phyloP scores from a whole-genome alignment of 2,113 vertebrate genomes.

The Caretta caretta region DNA sequence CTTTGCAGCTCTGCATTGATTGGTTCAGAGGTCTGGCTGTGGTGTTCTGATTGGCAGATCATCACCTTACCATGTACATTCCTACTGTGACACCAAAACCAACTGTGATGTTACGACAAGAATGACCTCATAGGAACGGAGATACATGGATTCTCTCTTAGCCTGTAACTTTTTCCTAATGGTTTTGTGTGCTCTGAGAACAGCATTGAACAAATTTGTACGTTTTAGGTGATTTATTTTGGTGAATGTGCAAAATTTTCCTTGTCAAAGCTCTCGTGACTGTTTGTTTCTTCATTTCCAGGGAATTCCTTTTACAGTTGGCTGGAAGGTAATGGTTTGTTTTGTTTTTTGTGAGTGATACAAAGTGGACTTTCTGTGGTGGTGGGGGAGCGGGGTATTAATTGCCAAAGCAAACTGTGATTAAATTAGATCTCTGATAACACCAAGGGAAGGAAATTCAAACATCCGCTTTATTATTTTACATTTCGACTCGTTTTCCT shows the following conservation, averaged over 20 bases:
- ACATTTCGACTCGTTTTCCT: neutral
- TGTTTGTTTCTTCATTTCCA: conserved; percentile 71
- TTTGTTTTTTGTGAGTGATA: neutral
- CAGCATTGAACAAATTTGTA: neutral
- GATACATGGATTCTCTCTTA: neutral
- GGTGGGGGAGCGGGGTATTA: neutral
- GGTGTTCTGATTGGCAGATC: neutral
- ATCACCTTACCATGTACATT: neutral
- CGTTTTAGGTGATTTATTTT: neutral
- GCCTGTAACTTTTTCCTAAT: neutral
- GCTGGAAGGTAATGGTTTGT: conserved; percentile 87
- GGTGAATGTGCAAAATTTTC: neutral
- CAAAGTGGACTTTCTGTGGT: neutral
- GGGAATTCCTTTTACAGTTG: conserved; percentile 89
- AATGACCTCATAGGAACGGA: neutral
- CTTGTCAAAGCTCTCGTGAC: neutral
- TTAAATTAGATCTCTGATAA: neutral
- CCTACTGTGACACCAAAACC: neutral
- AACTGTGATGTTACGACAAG: neutral
- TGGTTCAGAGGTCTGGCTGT: neutral
- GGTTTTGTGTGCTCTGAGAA: neutral
- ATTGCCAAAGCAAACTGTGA: neutral
- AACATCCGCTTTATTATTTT: rapidly evolving
- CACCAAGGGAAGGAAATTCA: neutral
- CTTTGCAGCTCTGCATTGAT: neutral